phyloP scores from a whole-genome alignment of 2,797 vertebrate species.

The Etheostoma perlongum region DNA sequence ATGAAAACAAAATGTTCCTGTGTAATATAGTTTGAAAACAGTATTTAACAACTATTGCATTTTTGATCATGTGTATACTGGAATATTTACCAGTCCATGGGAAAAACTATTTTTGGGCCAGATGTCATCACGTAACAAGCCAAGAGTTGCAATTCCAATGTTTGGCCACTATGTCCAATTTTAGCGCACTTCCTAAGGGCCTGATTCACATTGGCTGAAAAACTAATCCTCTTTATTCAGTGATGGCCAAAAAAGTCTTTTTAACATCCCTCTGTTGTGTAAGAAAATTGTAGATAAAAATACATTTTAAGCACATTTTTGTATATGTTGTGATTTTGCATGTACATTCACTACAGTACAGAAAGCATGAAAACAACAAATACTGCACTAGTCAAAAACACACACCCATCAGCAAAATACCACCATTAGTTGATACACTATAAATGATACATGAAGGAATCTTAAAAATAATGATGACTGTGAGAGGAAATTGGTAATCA shows the following conservation, averaged over 20 bases:
- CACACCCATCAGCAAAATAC: constrained; percentile 14
- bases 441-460: constrained; percentile 53
- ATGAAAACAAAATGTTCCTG: too few relatives aligned
- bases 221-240: neutral
- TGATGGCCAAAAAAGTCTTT: neutral
- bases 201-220: too few relatives aligned
- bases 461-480: constrained; percentile 57
- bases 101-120: too few relatives aligned
- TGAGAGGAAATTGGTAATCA: constrained; percentile 57
- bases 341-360: neutral
- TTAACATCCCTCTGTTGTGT: neutral
- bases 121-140: too few relatives aligned
- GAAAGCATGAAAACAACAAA: neutral
- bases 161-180: too few relatives aligned
- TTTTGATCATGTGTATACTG: neutral
- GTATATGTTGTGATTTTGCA: too few relatives aligned
- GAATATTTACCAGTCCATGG: neutral
- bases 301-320: neutral
- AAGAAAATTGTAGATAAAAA: neutral
- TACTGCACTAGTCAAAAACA: neutral
- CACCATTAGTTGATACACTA: constrained; percentile 4
- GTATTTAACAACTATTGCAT: neutral
- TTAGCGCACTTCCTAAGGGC: too few relatives aligned
- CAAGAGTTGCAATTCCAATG: too few relatives aligned
- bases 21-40: neutral